A percentile compares a stretch with the other conserved stretches of the same genome.
phyloP scores from a whole-genome alignment of 2,797 vertebrate genomes.

The Rhyacichthys aspro region DNA sequence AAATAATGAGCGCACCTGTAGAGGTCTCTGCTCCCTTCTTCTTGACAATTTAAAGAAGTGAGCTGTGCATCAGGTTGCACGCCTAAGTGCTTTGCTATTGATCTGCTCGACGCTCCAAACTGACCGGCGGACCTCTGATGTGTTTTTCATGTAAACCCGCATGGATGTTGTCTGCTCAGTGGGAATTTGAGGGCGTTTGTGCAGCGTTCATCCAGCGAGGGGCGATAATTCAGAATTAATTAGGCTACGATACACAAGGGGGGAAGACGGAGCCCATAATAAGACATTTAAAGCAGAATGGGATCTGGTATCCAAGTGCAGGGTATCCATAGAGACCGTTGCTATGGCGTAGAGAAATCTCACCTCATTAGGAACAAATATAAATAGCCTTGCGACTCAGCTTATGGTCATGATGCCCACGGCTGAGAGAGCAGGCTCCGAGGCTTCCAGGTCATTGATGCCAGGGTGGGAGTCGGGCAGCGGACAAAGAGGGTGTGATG shows the following conservation, averaged over 20 bases:
- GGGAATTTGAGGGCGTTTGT: constrained; percentile 43
- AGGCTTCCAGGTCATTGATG: constrained; percentile 62
- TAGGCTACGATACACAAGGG: constrained; percentile 61
- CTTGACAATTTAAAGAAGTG: constrained; percentile 28
- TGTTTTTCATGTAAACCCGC: constrained; percentile 24
- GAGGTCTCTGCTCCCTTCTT: constrained; percentile 33
- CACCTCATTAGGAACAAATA: constrained; percentile 82
- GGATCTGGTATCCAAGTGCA: constrained; percentile 77
- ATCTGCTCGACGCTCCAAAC: constrained; percentile 35
- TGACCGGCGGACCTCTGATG: constrained; percentile 16
- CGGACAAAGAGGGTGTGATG: constrained; percentile 30
- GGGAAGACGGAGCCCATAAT: constrained; percentile 72
- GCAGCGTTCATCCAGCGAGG: constrained; percentile 38
- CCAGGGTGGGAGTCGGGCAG: constrained; percentile 34
- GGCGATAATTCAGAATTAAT: constrained; percentile 70
- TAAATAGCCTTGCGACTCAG: constrained; percentile 76
- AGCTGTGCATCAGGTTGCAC: constrained; percentile 36
- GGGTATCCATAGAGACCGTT: constrained; percentile 83
- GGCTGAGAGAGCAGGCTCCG: constrained; percentile 61
- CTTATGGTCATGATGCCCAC: constrained; percentile 70
- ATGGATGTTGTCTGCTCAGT: constrained; percentile 16
- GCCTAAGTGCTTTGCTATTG: constrained; percentile 35
- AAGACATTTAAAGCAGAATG: constrained; percentile 75
- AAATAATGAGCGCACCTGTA: constrained; percentile 56
- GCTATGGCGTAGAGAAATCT: constrained; percentile 79